A percentile compares a stretch with the other conserved stretches of the same genome.
phyloP scores from a whole-genome alignment of 2,888 invertebrate species.

The Melinaea menophilus region DNA sequence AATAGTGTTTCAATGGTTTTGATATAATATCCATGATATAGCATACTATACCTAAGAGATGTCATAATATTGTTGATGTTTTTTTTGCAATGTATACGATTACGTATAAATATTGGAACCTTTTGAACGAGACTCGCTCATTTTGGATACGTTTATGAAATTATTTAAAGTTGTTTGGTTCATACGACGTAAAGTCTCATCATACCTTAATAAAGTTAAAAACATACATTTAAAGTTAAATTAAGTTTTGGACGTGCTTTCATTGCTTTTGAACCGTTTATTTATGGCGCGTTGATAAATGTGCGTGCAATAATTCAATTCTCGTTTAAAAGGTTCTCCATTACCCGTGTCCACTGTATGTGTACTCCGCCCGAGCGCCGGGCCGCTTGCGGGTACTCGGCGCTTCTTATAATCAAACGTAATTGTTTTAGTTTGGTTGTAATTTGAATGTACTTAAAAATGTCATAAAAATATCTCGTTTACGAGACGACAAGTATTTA shows the following conservation, averaged over 20 bases:
- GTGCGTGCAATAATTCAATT: conserved; percentile 71
- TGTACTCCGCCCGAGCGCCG: background rate
- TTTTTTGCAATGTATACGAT: conserved; percentile 2
- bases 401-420: conserved; percentile 13
- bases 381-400: background rate
- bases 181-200: background rate
- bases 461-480: background rate
- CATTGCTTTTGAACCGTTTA: conserved; percentile 67
- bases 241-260: conserved; percentile 72
- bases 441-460: conserved; percentile 5
- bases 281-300: conserved; percentile 70
- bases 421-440: no score
- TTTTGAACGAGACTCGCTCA: background rate
- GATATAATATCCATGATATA: background rate
- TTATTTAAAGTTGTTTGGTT: no score
- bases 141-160: no score
- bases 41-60: background rate
- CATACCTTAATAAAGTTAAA: conserved; percentile 35
- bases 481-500: background rate
- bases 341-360: conserved; percentile 47
- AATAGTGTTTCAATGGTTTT: conserved; percentile 3
- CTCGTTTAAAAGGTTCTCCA: conserved; percentile 65
- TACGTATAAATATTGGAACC: background rate
- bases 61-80: conserved; percentile 1
- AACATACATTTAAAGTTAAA: conserved; percentile 71